Evolutionary conservation across 2,888 invertebrate genomes (phyloP).

Genomic region (Vesta saturnalis): DNA sequence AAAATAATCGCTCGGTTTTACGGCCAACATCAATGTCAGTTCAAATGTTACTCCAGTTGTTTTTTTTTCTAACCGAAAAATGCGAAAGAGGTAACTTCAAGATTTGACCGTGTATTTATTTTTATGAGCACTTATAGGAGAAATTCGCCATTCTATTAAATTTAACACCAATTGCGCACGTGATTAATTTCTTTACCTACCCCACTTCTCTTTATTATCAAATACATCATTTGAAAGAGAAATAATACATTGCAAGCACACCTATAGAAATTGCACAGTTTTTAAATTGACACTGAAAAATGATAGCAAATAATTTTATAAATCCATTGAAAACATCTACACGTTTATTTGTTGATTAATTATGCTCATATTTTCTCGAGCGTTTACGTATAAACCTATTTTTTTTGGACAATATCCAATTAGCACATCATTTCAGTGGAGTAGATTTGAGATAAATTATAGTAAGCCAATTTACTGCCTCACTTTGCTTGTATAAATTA

Average conservation of each 20-base stretch:
- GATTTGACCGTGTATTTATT: slow-evolving; percentile 15
- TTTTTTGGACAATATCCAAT: neutral
- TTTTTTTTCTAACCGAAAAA: slow-evolving; percentile 14
- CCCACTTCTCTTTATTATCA: no score
- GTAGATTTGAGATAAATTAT: neutral
- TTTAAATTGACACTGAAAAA: neutral
- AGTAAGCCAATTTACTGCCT: no score
- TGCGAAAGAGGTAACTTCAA: slow-evolving; percentile 15
- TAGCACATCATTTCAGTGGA: neutral
- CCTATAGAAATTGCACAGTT: neutral
- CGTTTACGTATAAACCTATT: neutral
- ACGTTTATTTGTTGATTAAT: neutral
- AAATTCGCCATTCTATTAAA: slow-evolving; percentile 4
- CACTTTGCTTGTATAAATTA: no score
- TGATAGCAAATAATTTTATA: neutral
- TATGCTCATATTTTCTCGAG: neutral
- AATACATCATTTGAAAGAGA: neutral
- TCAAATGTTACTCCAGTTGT: slow-evolving; percentile 30
- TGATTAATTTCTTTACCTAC: slow-evolving; percentile 6
- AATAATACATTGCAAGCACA: neutral
- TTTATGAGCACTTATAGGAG: slow-evolving; percentile 17
- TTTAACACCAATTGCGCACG: slow-evolving; percentile 10
- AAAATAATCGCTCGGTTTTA: slow-evolving; percentile 52
- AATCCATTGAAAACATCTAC: neutral
- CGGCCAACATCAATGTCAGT: slow-evolving; percentile 44